A percentile compares a stretch with the other conserved stretches of the same genome.
These are phyloP conservation scores for Drosophila robusta DNA, from an alignment of 2,888 invertebrate genomes.

Conservation along the genomic window DNA sequence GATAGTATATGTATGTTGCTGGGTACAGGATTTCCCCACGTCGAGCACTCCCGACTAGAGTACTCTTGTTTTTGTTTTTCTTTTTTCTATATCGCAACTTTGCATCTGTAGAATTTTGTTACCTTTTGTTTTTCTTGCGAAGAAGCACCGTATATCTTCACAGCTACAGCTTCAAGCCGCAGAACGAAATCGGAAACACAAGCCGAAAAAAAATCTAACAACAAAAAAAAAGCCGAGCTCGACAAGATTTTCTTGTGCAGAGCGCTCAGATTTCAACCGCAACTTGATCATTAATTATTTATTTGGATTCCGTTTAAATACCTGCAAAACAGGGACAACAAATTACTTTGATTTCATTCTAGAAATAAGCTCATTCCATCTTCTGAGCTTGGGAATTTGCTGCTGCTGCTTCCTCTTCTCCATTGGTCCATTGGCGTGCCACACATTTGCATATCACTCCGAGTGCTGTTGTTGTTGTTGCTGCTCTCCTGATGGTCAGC, in stretches of 20 bases:
- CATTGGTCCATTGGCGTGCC: conserved; percentile 8
- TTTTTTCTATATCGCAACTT: conserved; percentile 19
- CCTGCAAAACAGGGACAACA: conserved; percentile 27
- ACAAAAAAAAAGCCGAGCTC: not conserved
- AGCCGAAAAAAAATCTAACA: not conserved
- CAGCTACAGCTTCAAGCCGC: not conserved
- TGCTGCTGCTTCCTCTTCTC: not conserved
- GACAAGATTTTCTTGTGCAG: conserved; percentile 4
- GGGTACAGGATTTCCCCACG: no score
- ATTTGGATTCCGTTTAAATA: conserved; percentile 49
- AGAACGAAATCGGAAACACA: conserved; percentile 22
- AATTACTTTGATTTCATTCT: conserved; percentile 42
- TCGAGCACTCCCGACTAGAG: no score
- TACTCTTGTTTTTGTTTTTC: not conserved
- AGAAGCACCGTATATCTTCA: conserved; percentile 10
- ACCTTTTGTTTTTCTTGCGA: conserved; percentile 18
- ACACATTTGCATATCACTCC: conserved; percentile 56
- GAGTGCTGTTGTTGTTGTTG: conserved; percentile 19
- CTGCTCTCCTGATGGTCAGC: conserved; percentile 46
- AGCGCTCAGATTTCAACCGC: conserved; percentile 32
- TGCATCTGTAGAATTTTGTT: conserved; percentile 41
- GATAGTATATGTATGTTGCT: no score
- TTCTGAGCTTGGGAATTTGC: conserved; percentile 25
- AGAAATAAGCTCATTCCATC: conserved; percentile 15
- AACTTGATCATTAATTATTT: conserved; percentile 53